These are phyloP conservation scores for Physeter macrocephalus DNA, from an alignment of 2,113 vertebrate genomes.

Conservation along the genomic window DNA sequence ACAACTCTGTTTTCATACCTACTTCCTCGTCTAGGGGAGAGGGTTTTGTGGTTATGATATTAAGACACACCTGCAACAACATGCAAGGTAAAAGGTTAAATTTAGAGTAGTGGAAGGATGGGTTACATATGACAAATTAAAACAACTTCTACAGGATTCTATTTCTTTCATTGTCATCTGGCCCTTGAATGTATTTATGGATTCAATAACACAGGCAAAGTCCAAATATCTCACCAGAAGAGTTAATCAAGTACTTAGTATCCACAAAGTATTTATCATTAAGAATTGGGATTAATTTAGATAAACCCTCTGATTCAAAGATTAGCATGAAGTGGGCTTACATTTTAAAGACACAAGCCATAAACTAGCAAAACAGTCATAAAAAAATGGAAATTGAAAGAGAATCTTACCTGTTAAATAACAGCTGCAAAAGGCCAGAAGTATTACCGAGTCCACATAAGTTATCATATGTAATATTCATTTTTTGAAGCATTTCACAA, in stretches of 20 bases:
- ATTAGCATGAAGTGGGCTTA: not conserved
- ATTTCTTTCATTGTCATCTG: not conserved
- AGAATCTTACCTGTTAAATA: slow-evolving; percentile 87
- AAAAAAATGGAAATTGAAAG: not conserved
- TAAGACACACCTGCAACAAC: not conserved
- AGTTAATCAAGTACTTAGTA: not conserved
- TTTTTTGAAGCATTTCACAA: slow-evolving; percentile 82
- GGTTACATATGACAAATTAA: not conserved
- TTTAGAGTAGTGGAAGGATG: not conserved
- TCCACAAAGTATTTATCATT: not conserved
- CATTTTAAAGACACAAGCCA: not conserved
- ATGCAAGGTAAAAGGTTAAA: not conserved
- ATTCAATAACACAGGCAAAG: not conserved
- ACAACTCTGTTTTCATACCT: not conserved
- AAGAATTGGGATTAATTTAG: not conserved
- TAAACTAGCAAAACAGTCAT: not conserved
- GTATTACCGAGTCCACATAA: slow-evolving; percentile 73
- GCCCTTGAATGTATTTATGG: not conserved
- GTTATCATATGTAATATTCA: slow-evolving; percentile 80
- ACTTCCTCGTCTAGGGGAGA: not conserved
- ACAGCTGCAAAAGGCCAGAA: slow-evolving; percentile 78
- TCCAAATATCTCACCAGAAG: not conserved
- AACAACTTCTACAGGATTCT: not conserved
- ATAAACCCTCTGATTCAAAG: not conserved
- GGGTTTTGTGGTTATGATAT: not conserved